Conservation (phyloP, 2,113 vertebrate genomes). For the Gallinago jamesoni region DNA sequence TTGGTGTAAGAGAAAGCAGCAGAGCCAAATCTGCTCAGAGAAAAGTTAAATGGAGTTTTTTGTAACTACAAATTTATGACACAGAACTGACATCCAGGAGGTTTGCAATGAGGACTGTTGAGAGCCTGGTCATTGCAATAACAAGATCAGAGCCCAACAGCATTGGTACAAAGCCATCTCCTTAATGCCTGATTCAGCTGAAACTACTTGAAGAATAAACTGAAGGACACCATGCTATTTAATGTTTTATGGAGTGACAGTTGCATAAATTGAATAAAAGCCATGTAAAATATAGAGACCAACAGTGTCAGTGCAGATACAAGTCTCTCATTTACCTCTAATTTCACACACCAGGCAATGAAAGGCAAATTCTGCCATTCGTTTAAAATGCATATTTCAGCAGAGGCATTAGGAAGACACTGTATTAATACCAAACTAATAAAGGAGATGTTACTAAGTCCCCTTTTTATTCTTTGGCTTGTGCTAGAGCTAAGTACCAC, state of each 20-base stretch:
- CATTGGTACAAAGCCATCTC: neutral
- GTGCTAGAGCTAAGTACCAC: neutral
- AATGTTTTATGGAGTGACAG: slow-evolving; percentile 11
- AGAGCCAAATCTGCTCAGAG: neutral
- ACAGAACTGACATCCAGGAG: neutral
- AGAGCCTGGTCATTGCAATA: neutral
- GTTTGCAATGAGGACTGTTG: neutral
- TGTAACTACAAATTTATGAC: neutral
- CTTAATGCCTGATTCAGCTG: neutral
- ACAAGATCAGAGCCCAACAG: neutral
- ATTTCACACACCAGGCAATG: neutral
- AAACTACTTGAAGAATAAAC: slow-evolving; percentile 24
- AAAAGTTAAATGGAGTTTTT: neutral
- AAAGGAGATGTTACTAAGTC: neutral
- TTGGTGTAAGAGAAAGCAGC: neutral
- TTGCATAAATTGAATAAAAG: neutral
- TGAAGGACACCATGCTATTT: neutral
- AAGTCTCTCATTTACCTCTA: neutral
- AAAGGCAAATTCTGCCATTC: neutral
- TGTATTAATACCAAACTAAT: neutral
- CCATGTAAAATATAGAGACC: neutral
- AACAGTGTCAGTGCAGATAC: neutral
- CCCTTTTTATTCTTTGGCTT: neutral
- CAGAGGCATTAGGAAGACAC: neutral
- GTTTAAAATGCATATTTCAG: slow-evolving; percentile 16